These are phyloP conservation scores for Ianthella basta DNA, from an alignment of 37 sponge, comb jelly and placozoan species.

Conservation along the genomic window DNA sequence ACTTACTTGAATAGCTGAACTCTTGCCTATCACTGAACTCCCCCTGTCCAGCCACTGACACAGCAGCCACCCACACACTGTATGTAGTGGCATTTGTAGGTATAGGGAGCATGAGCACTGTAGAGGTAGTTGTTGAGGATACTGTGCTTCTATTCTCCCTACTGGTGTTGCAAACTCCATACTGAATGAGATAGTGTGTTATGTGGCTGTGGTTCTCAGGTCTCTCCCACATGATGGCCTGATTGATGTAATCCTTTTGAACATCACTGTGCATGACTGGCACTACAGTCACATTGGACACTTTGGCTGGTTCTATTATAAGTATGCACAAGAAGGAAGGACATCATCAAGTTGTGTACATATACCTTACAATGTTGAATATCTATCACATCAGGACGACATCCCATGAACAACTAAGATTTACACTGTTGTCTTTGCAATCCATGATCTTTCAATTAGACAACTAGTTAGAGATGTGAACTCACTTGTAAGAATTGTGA, in stretches of 20 bases:
- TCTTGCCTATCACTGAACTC: background rate
- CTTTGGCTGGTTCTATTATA: background rate
- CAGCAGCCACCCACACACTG: conserved; percentile 1
- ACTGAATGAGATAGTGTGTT: background rate
- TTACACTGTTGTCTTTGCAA: no score
- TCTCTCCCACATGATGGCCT: background rate
- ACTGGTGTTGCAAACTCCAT: background rate
- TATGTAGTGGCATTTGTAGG: background rate
- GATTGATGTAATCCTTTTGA: background rate
- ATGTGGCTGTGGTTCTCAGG: background rate
- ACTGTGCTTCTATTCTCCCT: background rate
- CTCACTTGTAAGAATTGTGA: background rate
- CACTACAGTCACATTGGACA: background rate
- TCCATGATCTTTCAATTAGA: background rate
- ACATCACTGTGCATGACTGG: background rate
- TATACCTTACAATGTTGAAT: no score
- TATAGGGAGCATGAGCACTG: background rate
- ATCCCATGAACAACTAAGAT: no score
- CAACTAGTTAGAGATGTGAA: background rate
- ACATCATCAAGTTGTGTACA: no score
- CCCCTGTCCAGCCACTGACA: conserved; percentile 4
- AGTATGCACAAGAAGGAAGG: no score
- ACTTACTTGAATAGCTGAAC: background rate
- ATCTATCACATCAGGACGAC: no score
- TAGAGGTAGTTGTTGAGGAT: background rate